These are phyloP conservation scores for Acromyrmex charruanus DNA, from an alignment of 1,140 invertebrate species.

Conservation along the genomic window DNA sequence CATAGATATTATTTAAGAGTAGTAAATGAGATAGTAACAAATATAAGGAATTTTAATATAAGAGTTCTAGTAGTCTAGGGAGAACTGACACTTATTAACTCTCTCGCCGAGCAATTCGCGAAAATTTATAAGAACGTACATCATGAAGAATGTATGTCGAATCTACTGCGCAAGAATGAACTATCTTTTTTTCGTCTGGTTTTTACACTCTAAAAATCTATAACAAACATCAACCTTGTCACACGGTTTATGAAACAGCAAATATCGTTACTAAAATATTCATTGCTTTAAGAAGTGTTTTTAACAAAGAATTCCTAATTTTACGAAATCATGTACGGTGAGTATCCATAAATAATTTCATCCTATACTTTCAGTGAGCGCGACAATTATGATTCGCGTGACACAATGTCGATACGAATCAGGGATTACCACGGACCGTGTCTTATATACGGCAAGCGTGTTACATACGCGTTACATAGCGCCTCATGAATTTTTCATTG, in stretches of 20 bases:
- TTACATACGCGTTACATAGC: slow-evolving; percentile 57
- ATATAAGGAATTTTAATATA: slow-evolving; percentile 24
- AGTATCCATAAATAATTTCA: slow-evolving; percentile 21
- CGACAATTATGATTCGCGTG: slow-evolving; percentile 51
- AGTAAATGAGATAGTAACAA: neutral
- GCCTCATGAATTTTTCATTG: slow-evolving; percentile 63
- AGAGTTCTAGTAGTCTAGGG: neutral
- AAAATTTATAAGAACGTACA: slow-evolving; percentile 30
- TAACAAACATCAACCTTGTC: neutral
- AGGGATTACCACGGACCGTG: slow-evolving; percentile 38
- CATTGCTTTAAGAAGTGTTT: neutral
- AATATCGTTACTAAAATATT: neutral
- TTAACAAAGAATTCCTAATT: neutral
- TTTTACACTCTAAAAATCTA: neutral
- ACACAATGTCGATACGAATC: slow-evolving; percentile 49
- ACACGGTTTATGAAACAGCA: neutral
- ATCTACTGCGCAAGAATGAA: neutral
- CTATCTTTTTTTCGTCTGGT: neutral
- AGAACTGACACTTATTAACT: neutral
- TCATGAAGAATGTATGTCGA: neutral
- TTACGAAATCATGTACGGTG: neutral
- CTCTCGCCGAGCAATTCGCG: slow-evolving; percentile 3
- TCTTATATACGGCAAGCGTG: slow-evolving; percentile 56
- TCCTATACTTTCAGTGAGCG: neutral
- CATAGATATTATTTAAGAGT: no score